A percentile compares a stretch with the other conserved stretches of the same genome.
phyloP scores from a whole-genome alignment of 2,797 vertebrate genomes.

The Limosa lapponica region DNA sequence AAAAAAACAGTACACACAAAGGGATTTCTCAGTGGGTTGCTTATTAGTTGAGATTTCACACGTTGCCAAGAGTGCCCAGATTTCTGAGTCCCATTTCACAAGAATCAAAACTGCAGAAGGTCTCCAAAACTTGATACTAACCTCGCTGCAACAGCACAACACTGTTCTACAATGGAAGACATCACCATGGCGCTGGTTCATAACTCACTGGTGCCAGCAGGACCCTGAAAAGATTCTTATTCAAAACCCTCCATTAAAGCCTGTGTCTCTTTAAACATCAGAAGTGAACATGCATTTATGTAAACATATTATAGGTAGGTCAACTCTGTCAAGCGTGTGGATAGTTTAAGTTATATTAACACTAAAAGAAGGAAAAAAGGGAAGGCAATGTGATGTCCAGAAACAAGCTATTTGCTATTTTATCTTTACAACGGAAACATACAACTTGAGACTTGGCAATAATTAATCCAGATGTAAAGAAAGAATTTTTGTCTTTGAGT shows the following conservation, averaged over 20 bases:
- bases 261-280: not conserved
- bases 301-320: not conserved
- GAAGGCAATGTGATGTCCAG: not conserved
- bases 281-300: not conserved
- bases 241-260: not conserved
- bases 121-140: not conserved
- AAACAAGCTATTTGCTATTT: not conserved
- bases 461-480: not conserved
- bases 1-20: not conserved
- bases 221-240: not conserved
- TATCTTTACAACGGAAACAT: not conserved
- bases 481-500: not conserved
- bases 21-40: not conserved
- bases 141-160: not conserved
- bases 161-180: not conserved
- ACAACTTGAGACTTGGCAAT: not conserved
- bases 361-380: not conserved
- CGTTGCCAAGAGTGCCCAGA: not conserved
- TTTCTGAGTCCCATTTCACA: not conserved
- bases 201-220: not conserved
- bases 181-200: not conserved
- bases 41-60: slow-evolving; percentile 24
- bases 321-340: not conserved
- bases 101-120: not conserved
- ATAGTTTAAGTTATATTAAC: not conserved